Evolutionary conservation across 2,888 invertebrate species (phyloP).

Genomic region (Artemia sp.): DNA sequence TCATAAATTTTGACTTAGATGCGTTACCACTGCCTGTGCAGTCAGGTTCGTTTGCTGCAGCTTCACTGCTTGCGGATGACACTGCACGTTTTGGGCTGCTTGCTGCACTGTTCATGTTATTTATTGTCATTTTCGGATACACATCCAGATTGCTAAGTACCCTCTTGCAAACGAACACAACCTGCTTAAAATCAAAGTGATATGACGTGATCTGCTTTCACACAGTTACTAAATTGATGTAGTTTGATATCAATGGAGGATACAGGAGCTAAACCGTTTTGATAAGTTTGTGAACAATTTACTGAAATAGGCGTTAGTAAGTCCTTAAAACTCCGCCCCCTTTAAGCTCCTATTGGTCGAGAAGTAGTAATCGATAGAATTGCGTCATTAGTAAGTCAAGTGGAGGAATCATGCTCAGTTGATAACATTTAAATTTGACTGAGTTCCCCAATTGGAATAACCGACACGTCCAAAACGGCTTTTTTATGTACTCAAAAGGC

Average conservation of each 20-base stretch:
- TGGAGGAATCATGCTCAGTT: conserved; percentile 13
- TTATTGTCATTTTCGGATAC: not conserved
- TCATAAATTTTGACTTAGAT: conserved; percentile 7
- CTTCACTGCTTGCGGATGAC: conserved; percentile 9
- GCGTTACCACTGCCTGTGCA: not conserved
- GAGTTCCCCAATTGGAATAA: not conserved
- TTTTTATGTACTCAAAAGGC: too few relatives aligned
- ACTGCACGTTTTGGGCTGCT: conserved; percentile 10
- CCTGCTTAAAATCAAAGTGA: too few relatives aligned
- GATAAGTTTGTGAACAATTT: not conserved
- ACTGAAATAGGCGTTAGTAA: not conserved
- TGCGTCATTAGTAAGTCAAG: conserved; percentile 11
- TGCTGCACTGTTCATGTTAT: conserved; percentile 6
- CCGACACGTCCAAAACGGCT: too few relatives aligned
- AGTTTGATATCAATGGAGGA: too few relatives aligned
- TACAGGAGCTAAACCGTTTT: too few relatives aligned
- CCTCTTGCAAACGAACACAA: too few relatives aligned
- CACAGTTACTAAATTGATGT: too few relatives aligned
- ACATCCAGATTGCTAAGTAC: not conserved
- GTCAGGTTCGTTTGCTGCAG: not conserved
- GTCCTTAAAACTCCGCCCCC: too few relatives aligned
- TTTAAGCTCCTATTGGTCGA: not conserved
- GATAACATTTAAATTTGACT: conserved; percentile 13
- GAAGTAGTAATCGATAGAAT: conserved; percentile 8
- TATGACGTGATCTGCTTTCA: too few relatives aligned